A percentile compares a stretch with the other conserved stretches of the same genome.
Evolutionary conservation across 2,113 vertebrate genomes (phyloP).

Genomic region (Podarcis cretensis): DNA sequence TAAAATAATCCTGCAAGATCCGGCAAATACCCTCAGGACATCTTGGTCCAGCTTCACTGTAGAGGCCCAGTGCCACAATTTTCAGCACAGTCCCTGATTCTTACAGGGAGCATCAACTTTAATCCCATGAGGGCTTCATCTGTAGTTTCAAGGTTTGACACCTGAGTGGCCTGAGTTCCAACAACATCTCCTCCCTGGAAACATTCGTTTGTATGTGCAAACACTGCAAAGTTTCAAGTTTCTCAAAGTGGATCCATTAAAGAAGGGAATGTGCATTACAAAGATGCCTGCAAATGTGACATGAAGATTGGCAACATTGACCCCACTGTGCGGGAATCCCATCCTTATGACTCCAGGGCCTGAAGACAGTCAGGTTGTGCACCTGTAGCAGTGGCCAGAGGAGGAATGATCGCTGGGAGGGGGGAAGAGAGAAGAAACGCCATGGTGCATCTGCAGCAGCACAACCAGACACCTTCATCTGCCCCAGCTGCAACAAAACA

Average conservation of each 20-base stretch:
- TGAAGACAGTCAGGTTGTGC: too few species aligned
- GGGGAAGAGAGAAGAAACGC: too few species aligned
- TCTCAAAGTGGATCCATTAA: background rate
- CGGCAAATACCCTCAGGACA: background rate
- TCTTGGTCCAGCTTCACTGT: conserved; percentile 6
- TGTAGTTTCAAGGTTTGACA: background rate
- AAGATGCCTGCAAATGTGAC: too few species aligned
- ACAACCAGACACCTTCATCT: too few species aligned
- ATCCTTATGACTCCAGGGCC: too few species aligned
- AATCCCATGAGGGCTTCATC: background rate
- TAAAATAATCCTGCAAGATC: conserved; percentile 8
- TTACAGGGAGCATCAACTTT: background rate
- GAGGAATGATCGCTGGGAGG: too few species aligned
- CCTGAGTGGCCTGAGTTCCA: too few species aligned
- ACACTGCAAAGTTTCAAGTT: background rate
- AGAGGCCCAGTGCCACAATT: background rate
- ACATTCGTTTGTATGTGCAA: background rate
- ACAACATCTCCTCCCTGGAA: background rate
- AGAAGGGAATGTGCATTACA: background rate
- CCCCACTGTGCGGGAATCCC: too few species aligned
- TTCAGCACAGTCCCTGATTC: background rate
- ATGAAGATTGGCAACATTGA: too few species aligned
- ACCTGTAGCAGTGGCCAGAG: too few species aligned
- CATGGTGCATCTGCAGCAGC: too few species aligned
- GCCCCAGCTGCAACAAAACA: too few species aligned